Conservation (phyloP, 2,797 vertebrate genomes). For the Macroramphosus scolopax region DNA sequence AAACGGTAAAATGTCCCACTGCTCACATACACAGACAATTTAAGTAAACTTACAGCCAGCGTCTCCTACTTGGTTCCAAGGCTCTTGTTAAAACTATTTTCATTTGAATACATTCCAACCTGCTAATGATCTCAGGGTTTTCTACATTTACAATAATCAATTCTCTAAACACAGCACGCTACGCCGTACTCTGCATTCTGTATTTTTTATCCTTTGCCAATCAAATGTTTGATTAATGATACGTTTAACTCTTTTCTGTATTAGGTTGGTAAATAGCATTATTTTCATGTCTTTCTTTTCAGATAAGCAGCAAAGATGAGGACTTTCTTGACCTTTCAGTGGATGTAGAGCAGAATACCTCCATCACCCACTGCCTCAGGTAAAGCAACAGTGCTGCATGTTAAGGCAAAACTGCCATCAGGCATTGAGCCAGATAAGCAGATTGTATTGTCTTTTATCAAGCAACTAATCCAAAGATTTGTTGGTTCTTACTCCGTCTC, state of each 20-base stretch:
- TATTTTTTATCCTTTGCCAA: too few species aligned
- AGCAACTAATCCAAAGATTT: too few species aligned
- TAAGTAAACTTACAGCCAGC: background rate
- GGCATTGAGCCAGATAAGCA: too few species aligned
- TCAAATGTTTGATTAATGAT: too few species aligned
- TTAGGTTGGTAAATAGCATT: conserved; percentile 53
- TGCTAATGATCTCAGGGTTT: conserved; percentile 2
- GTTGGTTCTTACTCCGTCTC: too few species aligned
- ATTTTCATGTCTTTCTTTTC: conserved; percentile 9
- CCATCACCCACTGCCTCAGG: conserved; percentile 98
- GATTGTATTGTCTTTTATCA: too few species aligned
- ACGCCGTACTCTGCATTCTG: too few species aligned
- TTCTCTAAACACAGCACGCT: background rate
- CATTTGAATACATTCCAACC: background rate
- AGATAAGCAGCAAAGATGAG: conserved; percentile 99
- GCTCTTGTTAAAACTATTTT: conserved; percentile 19
- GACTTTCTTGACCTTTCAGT: conserved; percentile 98
- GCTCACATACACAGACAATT: background rate
- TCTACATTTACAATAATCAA: too few species aligned
- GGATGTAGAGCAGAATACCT: conserved; percentile 98
- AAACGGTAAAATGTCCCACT: conserved; percentile 87
- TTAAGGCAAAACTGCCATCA: too few species aligned
- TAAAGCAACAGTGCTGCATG: conserved; percentile 51
- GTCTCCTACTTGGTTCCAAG: background rate
- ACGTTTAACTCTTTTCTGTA: conserved; percentile 46